A percentile compares a stretch with the other conserved stretches of the same genome.
These are phyloP conservation scores for Cyclophora albipunctata DNA, from an alignment of 2,888 invertebrate species.

Conservation along the genomic window DNA sequence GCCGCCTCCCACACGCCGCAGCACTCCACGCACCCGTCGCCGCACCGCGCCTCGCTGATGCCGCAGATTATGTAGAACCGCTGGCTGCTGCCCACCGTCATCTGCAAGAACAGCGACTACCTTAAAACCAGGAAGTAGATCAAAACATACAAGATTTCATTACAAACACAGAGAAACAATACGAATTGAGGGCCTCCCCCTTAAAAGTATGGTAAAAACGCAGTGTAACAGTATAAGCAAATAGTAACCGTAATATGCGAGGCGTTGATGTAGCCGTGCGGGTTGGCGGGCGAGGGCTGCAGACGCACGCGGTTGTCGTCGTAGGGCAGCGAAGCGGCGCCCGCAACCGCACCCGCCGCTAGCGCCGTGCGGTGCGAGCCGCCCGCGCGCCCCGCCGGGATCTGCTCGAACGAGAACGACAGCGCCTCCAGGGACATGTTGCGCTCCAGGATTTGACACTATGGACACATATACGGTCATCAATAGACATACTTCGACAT, in stretches of 20 bases:
- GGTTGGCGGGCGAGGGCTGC: slow-evolving; percentile 87
- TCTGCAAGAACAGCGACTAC: slow-evolving; percentile 60
- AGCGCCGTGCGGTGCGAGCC: slow-evolving; percentile 83
- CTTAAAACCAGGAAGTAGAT: too few species aligned
- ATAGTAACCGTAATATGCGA: slow-evolving; percentile 86
- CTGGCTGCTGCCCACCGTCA: slow-evolving; percentile 87
- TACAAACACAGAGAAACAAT: neutral
- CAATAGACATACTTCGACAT: too few species aligned
- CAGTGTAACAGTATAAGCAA: too few species aligned
- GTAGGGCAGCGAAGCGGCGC: slow-evolving; percentile 84
- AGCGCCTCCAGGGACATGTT: slow-evolving; percentile 83
- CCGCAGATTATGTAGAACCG: slow-evolving; percentile 83
- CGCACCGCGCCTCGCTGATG: slow-evolving; percentile 21
- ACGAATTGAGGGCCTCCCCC: neutral
- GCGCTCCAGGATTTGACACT: slow-evolving; percentile 66
- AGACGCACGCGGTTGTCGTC: slow-evolving; percentile 91
- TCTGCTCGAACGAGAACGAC: slow-evolving; percentile 89
- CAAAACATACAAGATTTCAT: too few species aligned
- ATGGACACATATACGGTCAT: slow-evolving; percentile 2
- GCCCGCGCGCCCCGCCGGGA: slow-evolving; percentile 82
- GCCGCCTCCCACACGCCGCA: slow-evolving; percentile 90
- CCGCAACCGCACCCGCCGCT: slow-evolving; percentile 76
- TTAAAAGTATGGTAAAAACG: too few species aligned
- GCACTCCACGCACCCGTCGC: slow-evolving; percentile 20
- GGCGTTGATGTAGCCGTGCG: slow-evolving; percentile 93